These are phyloP conservation scores for Melitaea cinxia DNA, from an alignment of 1,140 invertebrate genomes.

Conservation along the genomic window DNA sequence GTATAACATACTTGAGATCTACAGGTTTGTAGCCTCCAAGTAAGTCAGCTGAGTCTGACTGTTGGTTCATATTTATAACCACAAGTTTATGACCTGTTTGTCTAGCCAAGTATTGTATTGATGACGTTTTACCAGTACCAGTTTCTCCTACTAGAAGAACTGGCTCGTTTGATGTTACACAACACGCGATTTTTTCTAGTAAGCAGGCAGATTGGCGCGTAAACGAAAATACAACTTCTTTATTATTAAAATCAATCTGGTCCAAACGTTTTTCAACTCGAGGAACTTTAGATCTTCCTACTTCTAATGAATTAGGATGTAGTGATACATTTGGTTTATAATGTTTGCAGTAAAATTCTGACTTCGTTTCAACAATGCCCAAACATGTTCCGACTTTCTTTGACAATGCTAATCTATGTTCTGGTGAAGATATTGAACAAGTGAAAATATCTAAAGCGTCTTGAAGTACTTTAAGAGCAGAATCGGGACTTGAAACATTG, in stretches of 20 bases:
- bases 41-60: conserved; percentile 97
- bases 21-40: conserved; percentile 99
- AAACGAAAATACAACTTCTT: conserved; percentile 87
- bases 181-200: conserved; percentile 93
- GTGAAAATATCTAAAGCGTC: conserved; percentile 97
- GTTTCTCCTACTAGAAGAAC: conserved; percentile 98
- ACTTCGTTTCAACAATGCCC: conserved; percentile 91
- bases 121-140: conserved; percentile 98
- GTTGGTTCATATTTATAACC: conserved; percentile 99
- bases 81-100: conserved; percentile 91
- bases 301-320: conserved; percentile 59
- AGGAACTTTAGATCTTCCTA: conserved; percentile 71
- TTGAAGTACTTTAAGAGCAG: conserved; percentile 90
- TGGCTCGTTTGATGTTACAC: conserved; percentile 92
- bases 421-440: conserved; percentile 86
- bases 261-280: conserved; percentile 69
- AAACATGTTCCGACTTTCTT: conserved; percentile 90
- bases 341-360: conserved; percentile 89
- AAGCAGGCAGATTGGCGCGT: conserved; percentile 90
- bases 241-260: conserved; percentile 68
- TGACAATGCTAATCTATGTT: conserved; percentile 85
- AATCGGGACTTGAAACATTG: conserved; percentile 87
- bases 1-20: conserved; percentile 92
- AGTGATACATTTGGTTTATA: conserved; percentile 90
- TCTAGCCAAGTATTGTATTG: conserved; percentile 95